These are phyloP conservation scores for Copidosoma aretas DNA, from an alignment of 2,888 invertebrate genomes.

Conservation along the genomic window DNA sequence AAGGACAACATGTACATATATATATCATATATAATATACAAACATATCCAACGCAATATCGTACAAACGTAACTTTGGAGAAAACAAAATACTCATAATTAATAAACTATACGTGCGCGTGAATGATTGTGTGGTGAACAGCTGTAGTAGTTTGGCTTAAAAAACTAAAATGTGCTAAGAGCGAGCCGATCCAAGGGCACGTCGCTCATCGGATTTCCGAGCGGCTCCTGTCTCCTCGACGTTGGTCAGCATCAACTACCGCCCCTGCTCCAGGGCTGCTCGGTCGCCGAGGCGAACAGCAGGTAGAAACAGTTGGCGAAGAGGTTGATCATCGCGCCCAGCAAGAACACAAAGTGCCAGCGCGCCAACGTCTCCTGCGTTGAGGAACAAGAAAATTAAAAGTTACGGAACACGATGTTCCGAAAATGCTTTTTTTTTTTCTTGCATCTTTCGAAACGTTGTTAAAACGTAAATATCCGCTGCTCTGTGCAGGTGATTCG, in stretches of 20 bases:
- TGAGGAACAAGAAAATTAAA: conserved; percentile 30
- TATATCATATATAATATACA: conserved; percentile 23
- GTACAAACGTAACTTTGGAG: too few species aligned
- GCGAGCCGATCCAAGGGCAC: conserved; percentile 51
- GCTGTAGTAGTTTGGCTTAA: background rate
- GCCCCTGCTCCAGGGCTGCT: conserved; percentile 71
- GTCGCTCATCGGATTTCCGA: conserved; percentile 47
- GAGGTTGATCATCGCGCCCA: conserved; percentile 79
- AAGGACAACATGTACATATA: conserved; percentile 14
- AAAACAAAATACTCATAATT: too few species aligned
- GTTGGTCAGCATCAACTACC: conserved; percentile 58
- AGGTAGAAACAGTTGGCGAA: conserved; percentile 79
- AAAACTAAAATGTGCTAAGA: conserved; percentile 51
- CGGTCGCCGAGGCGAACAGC: conserved; percentile 79
- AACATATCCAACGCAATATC: background rate
- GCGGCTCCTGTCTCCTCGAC: conserved; percentile 45
- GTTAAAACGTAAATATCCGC: too few species aligned
- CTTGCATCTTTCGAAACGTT: too few species aligned
- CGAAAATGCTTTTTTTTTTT: too few species aligned
- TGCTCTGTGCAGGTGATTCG: too few species aligned
- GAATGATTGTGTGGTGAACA: too few species aligned
- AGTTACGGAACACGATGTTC: too few species aligned
- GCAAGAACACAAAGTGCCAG: conserved; percentile 80
- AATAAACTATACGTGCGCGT: too few species aligned
- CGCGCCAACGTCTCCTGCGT: conserved; percentile 76